Conservation (phyloP, 2,888 invertebrate genomes). For the Panopea generosa region DNA sequence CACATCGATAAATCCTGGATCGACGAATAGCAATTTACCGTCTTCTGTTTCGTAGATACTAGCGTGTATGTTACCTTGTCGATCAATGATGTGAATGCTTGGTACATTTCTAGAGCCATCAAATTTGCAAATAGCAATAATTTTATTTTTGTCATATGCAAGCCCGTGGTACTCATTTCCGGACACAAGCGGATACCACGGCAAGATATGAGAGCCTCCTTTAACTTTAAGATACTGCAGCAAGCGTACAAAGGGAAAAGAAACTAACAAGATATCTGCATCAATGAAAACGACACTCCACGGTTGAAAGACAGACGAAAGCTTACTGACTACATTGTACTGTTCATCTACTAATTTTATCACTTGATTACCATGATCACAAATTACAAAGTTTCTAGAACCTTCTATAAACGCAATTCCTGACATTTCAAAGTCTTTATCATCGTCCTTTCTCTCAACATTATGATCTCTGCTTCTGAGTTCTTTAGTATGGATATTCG, state of each 20-base stretch:
- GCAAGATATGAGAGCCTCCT: slow-evolving; percentile 13
- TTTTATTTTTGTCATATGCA: slow-evolving; percentile 20
- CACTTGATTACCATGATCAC: slow-evolving; percentile 35
- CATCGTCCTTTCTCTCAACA: slow-evolving; percentile 19
- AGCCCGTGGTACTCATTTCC: slow-evolving; percentile 48
- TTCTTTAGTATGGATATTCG: slow-evolving; percentile 18
- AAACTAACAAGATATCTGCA: slow-evolving; percentile 25
- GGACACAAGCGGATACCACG: slow-evolving; percentile 42
- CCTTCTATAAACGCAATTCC: slow-evolving; percentile 12
- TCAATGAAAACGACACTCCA: slow-evolving; percentile 32
- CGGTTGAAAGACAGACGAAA: slow-evolving; percentile 23
- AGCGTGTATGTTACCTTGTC: slow-evolving; percentile 25
- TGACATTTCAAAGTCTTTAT: slow-evolving; percentile 21
- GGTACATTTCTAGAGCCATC: slow-evolving; percentile 25
- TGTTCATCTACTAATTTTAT: slow-evolving; percentile 30
- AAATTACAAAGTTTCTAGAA: slow-evolving; percentile 19
- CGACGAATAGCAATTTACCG: slow-evolving; percentile 14
- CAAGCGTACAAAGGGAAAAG: slow-evolving; percentile 48
- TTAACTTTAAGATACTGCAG: slow-evolving; percentile 47
- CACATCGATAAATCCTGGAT: slow-evolving; percentile 28
- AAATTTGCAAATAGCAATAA: slow-evolving; percentile 37
- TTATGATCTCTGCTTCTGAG: slow-evolving; percentile 22
- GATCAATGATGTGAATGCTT: slow-evolving; percentile 36
- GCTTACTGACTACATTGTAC: slow-evolving; percentile 19
- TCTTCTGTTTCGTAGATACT: slow-evolving; percentile 15